Evolutionary conservation across 2,113 vertebrate species (phyloP).

Genomic region (Isichthys henryi): DNA sequence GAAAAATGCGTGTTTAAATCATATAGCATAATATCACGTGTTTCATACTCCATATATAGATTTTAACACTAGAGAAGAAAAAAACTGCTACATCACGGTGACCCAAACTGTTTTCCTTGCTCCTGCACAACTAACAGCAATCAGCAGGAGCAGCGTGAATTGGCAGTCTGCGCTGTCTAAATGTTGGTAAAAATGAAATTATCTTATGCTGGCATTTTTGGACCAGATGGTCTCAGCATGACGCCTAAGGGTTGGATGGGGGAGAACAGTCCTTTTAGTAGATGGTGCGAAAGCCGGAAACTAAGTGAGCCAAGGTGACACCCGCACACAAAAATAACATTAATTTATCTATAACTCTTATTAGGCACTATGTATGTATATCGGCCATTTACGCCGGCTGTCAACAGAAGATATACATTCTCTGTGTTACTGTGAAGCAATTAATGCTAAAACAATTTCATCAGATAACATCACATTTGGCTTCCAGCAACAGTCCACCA

Average conservation of each 20-base stretch:
- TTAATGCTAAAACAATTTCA: background rate
- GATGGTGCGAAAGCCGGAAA: background rate
- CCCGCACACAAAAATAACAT: background rate
- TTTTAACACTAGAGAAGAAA: background rate
- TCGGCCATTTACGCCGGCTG: background rate
- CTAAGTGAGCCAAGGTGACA: conserved; percentile 7
- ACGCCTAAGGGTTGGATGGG: background rate
- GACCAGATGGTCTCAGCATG: conserved; percentile 45
- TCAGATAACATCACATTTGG: background rate
- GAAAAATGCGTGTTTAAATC: background rate
- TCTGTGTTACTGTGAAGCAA: background rate
- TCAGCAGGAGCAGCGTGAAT: conserved; percentile 30
- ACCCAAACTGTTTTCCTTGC: background rate
- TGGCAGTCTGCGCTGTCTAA: conserved; percentile 37
- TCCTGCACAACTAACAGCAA: background rate
- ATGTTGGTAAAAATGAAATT: conserved; percentile 43
- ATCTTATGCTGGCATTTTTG: conserved; percentile 35
- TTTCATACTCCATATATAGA: background rate
- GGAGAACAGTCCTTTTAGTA: background rate
- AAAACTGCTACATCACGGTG: background rate
- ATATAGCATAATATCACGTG: background rate
- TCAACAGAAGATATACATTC: background rate
- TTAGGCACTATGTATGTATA: background rate
- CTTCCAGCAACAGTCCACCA: background rate
- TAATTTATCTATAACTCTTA: background rate